Conservation (phyloP, 64 coral and sea anemone genomes). For the Acropora tenuis region DNA sequence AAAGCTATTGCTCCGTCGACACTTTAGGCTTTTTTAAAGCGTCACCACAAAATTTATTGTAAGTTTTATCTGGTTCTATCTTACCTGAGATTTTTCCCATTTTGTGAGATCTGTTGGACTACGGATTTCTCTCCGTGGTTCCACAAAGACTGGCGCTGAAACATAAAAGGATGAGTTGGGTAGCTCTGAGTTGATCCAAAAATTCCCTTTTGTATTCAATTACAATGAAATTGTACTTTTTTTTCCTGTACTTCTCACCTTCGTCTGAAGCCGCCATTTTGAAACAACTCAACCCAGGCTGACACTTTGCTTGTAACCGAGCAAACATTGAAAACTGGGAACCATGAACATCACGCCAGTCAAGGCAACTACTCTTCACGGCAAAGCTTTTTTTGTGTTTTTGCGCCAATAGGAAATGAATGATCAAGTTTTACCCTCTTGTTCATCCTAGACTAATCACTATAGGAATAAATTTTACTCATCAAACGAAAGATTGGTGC, state of each 20-base stretch:
- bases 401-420: too few relatives aligned
- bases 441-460: too few relatives aligned
- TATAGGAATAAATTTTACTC: too few relatives aligned
- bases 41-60: too few relatives aligned
- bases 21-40: too few relatives aligned
- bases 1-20: too few relatives aligned
- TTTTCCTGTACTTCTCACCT: background rate
- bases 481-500: too few relatives aligned
- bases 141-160: constrained; percentile 51
- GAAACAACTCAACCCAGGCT: background rate
- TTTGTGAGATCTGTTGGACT: constrained; percentile 38
- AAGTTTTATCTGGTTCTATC: background rate
- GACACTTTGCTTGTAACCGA: background rate
- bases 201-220: background rate
- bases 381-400: too few relatives aligned
- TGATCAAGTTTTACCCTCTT: too few relatives aligned
- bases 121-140: constrained; percentile 64
- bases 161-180: background rate
- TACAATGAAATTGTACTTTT: background rate
- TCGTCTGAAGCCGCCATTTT: constrained; percentile 34
- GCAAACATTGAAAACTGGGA: background rate
- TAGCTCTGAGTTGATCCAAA: background rate
- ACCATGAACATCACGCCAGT: background rate
- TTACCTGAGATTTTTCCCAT: constrained; percentile 68
- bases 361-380: too few relatives aligned